Percentiles rank a stretch among this genome's conserved stretches.
phyloP scores from a whole-genome alignment of 2,888 invertebrate species.

The Quadroppia sp. region DNA sequence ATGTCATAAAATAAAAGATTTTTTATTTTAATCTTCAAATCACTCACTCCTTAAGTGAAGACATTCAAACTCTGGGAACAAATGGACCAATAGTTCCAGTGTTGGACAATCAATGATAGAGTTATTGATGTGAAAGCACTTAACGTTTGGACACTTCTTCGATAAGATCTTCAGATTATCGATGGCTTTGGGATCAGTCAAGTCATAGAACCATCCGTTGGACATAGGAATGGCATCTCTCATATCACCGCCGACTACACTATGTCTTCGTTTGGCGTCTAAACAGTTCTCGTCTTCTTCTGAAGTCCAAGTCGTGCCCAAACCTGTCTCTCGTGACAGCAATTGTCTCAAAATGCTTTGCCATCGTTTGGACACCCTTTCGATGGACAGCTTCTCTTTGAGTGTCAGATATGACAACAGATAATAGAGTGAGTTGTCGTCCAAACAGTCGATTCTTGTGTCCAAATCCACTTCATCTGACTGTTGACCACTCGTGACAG shows the following conservation, averaged over 20 bases:
- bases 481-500: background rate
- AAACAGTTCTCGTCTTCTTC: background rate
- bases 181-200: background rate
- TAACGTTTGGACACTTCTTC: background rate
- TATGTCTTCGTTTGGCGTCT: background rate
- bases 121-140: conserved; percentile 24
- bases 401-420: background rate
- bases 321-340: background rate
- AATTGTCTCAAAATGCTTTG: background rate
- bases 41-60: conserved; percentile 4
- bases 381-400: background rate
- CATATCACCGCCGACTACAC: background rate
- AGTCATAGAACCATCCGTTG: conserved; percentile 20
- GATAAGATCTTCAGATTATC: background rate
- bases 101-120: background rate
- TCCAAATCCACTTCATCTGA: background rate
- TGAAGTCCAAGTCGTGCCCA: conserved; percentile 8
- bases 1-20: background rate
- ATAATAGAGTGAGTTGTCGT: background rate
- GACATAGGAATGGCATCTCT: background rate
- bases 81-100: background rate
- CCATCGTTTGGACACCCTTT: conserved; percentile 15
- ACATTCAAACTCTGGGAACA: conserved; percentile 17
- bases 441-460: background rate
- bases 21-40: background rate